Evolutionary conservation across 1,140 invertebrate genomes (phyloP).

Genomic region (Lucilia sericata): DNA sequence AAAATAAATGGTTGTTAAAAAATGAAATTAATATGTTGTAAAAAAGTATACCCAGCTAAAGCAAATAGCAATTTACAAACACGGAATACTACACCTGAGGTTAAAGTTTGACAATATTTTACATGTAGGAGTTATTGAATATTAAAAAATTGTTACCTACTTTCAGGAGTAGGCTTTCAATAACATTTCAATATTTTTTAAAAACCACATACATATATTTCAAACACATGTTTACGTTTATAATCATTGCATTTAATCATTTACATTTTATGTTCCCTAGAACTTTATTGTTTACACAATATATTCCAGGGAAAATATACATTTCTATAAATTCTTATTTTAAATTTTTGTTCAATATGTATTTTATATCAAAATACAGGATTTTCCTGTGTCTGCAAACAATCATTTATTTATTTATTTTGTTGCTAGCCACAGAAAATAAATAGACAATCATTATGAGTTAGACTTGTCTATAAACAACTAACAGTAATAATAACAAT

Average conservation of each 20-base stretch:
- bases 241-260: background rate
- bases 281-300: background rate
- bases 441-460: constrained; percentile 18
- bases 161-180: background rate
- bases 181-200: background rate
- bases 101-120: background rate
- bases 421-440: background rate
- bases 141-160: background rate
- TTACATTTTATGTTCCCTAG: background rate
- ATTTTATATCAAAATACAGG: background rate
- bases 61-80: background rate
- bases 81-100: background rate
- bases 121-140: background rate
- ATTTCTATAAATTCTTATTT: too few relatives aligned
- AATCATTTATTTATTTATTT: background rate
- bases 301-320: background rate
- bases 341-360: background rate
- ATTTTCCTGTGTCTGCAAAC: constrained; percentile 1
- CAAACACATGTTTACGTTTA: constrained; percentile 1
- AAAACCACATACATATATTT: background rate
- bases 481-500: background rate
- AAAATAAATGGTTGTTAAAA: background rate
- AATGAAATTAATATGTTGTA: constrained; percentile 24
- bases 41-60: background rate
- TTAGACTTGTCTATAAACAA: constrained; percentile 10